Evolutionary conservation across 2,797 vertebrate species (phyloP), one percentile per base, ranked within the genome.

Genomic region (Neomorphus geoffroyi): DNA sequence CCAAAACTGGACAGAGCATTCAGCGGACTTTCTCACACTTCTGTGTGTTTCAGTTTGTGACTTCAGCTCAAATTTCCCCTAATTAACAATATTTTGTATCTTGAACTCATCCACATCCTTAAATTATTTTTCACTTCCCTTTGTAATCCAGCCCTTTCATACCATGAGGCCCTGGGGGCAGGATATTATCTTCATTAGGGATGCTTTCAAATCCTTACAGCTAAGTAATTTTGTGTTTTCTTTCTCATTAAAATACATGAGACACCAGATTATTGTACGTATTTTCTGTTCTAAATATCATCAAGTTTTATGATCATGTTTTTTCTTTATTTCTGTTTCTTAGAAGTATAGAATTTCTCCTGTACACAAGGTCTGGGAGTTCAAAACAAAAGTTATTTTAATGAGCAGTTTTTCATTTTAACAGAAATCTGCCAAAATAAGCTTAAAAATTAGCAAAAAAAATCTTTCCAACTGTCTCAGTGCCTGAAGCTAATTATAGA

Each of bases 321-420:
- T 19, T 23, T 60, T 48, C 61, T 51, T 53, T 89, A 74, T 69
- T 90, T 91, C 58, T 80, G 18, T 78, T 93, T 67, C 90, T 86
- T 71, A 64, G 37, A 89, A 70, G 53, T 43, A 70, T n/a, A 87
- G 67, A 86, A 70, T 18, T 18, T 79, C 26, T 86, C 51, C 71
- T 64, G 35, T 56, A 92, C 93, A 85, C 10, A 78, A 80, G 46
- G 72, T 84, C 73, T 91, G 22, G 9, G 58, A 90, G 50, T 91
- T 87, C 72, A 93, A 94, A 91, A 92, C 43, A 80, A 74, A 92
- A 90, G 74, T 84, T 90, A 80, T 65, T 93, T 97, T 95, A 96
- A 96, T 66, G 71, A 93, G 61, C 21, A 93, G 61, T 70, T 90
- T 90, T 94, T 94, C 45, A 69, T 93, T 93, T 95, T 69, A 88